Evolutionary conservation across 2,888 invertebrate species (phyloP).

Genomic region (Invenusta paracnida): DNA sequence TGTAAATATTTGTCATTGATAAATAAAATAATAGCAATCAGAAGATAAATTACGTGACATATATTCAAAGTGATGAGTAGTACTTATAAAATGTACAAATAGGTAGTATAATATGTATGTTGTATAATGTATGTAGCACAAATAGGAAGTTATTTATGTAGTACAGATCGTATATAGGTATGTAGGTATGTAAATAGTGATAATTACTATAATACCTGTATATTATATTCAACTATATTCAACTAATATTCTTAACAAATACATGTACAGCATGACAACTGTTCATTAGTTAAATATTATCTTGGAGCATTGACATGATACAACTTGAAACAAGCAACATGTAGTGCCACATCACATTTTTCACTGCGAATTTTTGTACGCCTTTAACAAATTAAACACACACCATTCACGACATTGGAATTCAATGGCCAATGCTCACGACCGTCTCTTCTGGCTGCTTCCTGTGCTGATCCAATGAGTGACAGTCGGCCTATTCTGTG

Average conservation of each 20-base stretch:
- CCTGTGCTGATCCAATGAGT: background rate
- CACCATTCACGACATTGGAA: background rate
- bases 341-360: slow-evolving; percentile 21
- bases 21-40: background rate
- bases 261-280: background rate
- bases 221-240: background rate
- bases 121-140: no score
- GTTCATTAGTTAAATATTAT: background rate
- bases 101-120: background rate
- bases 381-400: background rate
- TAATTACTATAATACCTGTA: background rate
- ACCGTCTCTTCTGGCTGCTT: background rate
- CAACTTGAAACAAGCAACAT: background rate
- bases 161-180: background rate
- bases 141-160: background rate
- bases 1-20: background rate
- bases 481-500: slow-evolving; percentile 1
- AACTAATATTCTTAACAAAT: background rate
- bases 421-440: slow-evolving; percentile 7
- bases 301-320: background rate
- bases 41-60: background rate
- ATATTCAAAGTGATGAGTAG: background rate
- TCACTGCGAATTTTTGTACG: background rate
- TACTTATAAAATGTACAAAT: background rate
- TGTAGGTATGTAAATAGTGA: background rate